Base-by-base conservation (phyloP, 2,113 vertebrate genomes). In the Otocyon megalotis region DNA sequence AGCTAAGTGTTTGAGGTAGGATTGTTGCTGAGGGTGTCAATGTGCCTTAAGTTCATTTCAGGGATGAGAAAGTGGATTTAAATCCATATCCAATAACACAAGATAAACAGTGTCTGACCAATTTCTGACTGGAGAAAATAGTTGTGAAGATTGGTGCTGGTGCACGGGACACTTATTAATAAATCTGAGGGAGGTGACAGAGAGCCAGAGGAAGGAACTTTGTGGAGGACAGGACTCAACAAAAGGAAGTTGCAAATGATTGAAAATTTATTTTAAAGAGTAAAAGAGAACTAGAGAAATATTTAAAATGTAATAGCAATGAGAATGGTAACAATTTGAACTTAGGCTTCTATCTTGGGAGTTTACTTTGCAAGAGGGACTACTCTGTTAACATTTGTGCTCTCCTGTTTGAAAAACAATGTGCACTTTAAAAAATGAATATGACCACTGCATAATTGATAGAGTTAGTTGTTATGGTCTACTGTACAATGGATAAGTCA, bases 61-160 rank as follows among this genome's bases (percentile, higher is more conserved):
- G 22, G 24, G 79, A 22, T 90, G 6, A 88, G 26, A 84, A 77
- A 79, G 37, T 86, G 7, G 13, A 48, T 63, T 24, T 69, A 62
- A 94, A 81, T 76, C 48, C 12, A 88, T 7, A 72, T 92, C 20
- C 5, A 81, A 54, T 81, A 90, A 50, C 15, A 5, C 2, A 65
- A 84, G 50, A 96, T 35, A 92, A 37, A 58, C 19, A 82, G 8
- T 50, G 6, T 65, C 48, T 69, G 32, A 43, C 30, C 80, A 63
- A 63, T 88, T 91, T 93, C 58, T 93, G 35, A 63, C 20, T 88
- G 26, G 35, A 90, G 37, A 74, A 96, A 86, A 88, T 56, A 91
- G 43, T 81, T 81, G n/a, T 54, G 58, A 91, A 82, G 24, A 80
- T 9, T 56, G 32, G 12, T 16, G 50, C 3, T 50, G 35, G 9